These are phyloP conservation scores for Popillia japonica DNA, from an alignment of 1,140 invertebrate genomes.

Conservation along the genomic window DNA sequence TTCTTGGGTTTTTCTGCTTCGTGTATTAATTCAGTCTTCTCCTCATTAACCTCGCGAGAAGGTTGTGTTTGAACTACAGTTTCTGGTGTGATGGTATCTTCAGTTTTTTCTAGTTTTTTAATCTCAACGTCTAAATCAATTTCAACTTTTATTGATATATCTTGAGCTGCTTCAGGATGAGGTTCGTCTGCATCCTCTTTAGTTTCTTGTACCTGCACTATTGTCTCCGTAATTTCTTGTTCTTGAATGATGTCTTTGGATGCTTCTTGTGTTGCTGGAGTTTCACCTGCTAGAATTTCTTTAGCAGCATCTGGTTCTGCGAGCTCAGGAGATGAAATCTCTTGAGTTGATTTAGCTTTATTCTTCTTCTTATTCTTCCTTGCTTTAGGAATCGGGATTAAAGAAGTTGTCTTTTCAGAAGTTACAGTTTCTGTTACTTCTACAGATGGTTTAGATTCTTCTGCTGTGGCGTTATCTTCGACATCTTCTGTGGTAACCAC, in stretches of 20 bases:
- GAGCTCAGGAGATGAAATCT: background rate
- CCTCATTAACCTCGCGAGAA: background rate
- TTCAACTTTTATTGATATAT: background rate
- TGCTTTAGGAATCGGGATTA: background rate
- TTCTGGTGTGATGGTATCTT: background rate
- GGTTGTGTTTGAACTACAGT: constrained; percentile 4
- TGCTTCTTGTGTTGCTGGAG: background rate
- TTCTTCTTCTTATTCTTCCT: constrained; percentile 38
- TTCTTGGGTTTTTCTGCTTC: background rate
- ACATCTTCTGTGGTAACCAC: background rate
- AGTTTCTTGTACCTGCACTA: background rate
- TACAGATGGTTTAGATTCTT: background rate
- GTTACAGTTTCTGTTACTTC: background rate
- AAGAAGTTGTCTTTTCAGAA: background rate
- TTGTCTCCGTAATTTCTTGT: background rate
- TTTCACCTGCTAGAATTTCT: background rate
- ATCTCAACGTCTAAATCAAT: background rate
- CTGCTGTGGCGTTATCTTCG: background rate
- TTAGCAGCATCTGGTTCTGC: background rate
- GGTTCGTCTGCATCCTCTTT: background rate
- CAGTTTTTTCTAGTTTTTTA: background rate
- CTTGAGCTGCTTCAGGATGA: background rate
- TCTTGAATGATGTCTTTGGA: background rate
- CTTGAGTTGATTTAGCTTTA: background rate
- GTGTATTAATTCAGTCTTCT: background rate